Conservation (phyloP, 1,140 invertebrate species). For the Coenobita brevimanus region DNA sequence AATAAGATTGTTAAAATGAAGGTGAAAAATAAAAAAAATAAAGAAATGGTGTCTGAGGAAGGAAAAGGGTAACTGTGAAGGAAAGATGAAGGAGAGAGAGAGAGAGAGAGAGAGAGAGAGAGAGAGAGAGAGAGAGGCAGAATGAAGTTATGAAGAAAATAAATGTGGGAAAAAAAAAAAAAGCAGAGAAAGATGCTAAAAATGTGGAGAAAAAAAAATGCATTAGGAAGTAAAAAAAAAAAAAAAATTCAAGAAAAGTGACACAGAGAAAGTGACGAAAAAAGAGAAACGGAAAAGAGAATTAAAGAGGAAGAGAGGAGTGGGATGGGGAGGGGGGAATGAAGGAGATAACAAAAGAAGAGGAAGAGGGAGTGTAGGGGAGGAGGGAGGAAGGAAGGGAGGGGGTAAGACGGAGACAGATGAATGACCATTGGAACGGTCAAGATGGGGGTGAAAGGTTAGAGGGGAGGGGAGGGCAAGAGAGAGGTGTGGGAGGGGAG, state of each 20-base stretch:
- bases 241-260: no score
- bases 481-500: background rate
- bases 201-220: no score
- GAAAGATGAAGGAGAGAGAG: background rate
- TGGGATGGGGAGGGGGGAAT: background rate
- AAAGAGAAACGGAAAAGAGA: background rate
- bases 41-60: background rate
- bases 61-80: background rate
- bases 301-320: no score
- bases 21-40: background rate
- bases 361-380: no score
- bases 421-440: no score
- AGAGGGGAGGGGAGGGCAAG: background rate
- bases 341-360: no score
- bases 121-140: background rate
- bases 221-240: no score
- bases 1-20: background rate
- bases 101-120: background rate
- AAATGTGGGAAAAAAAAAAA: background rate
- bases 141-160: background rate
- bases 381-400: slow-evolving; percentile 1
- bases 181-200: background rate
- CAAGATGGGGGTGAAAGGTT: no score
- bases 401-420: no score
- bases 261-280: no score